phyloP scores from a whole-genome alignment of 2,888 invertebrate genomes.

The Chloromyia formosa region DNA sequence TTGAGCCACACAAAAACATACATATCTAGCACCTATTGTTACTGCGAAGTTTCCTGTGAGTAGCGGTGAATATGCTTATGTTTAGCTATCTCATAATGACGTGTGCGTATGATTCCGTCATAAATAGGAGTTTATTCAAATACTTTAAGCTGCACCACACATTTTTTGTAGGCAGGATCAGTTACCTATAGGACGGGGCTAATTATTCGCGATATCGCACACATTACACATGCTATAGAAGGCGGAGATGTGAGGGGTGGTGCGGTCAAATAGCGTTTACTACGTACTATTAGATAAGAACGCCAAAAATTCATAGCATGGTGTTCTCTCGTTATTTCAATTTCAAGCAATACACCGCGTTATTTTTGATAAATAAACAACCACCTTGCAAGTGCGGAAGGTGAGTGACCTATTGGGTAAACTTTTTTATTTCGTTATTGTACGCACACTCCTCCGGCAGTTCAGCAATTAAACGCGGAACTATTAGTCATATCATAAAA shows the following conservation, averaged over 20 bases:
- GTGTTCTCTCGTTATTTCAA: background rate
- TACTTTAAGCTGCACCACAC: background rate
- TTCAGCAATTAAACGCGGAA: background rate
- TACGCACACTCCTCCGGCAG: constrained; percentile 49
- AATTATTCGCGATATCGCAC: no score
- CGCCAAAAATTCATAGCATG: background rate
- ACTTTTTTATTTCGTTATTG: constrained; percentile 22
- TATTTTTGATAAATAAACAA: constrained; percentile 19
- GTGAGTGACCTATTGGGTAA: constrained; percentile 31
- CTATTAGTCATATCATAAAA: background rate
- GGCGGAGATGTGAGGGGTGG: no score
- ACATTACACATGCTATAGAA: no score
- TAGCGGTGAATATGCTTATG: background rate
- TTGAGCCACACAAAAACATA: background rate
- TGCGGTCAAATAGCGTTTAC: background rate
- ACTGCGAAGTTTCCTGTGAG: background rate
- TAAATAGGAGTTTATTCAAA: background rate
- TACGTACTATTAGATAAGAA: constrained; percentile 3
- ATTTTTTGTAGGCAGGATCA: no score
- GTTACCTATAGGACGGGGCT: no score
- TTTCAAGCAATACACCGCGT: background rate
- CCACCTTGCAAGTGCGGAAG: constrained; percentile 21
- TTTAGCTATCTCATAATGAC: no score
- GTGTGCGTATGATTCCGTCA: background rate
- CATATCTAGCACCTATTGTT: background rate